phyloP scores from a whole-genome alignment of 2,888 invertebrate species.

The Hirtodrosophila cameraria region DNA sequence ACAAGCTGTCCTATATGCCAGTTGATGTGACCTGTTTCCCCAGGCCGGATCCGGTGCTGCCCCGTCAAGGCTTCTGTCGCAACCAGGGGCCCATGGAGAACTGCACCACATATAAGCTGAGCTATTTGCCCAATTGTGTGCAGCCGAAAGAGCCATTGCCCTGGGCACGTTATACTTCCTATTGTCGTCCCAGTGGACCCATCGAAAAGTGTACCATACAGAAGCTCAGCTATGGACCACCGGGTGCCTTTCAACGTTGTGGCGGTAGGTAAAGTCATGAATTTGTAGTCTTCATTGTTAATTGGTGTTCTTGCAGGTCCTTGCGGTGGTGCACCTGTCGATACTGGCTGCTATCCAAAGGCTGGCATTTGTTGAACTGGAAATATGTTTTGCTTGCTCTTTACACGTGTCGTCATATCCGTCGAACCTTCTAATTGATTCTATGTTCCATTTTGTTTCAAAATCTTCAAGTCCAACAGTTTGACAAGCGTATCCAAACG shows the following conservation, averaged over 20 bases:
- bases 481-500: not conserved
- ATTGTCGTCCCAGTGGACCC: conserved; percentile 77
- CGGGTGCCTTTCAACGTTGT: conserved; percentile 84
- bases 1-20: conserved; percentile 82
- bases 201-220: conserved; percentile 86
- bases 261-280: conserved; percentile 63
- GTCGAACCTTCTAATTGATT: conserved; percentile 7
- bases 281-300: not conserved
- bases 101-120: conserved; percentile 86
- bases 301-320: conserved; percentile 43
- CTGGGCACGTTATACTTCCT: conserved; percentile 79
- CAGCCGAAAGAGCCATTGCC: conserved; percentile 80
- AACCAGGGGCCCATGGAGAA: conserved; percentile 76
- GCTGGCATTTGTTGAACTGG: conserved; percentile 79
- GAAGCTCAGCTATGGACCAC: conserved; percentile 87
- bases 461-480: conserved; percentile 58
- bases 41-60: conserved; percentile 67
- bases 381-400: conserved; percentile 53
- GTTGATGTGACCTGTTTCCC: conserved; percentile 76
- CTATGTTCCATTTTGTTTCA: conserved; percentile 38
- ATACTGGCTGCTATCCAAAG: conserved; percentile 71
- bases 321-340: conserved; percentile 39
- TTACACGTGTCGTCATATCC: not conserved
- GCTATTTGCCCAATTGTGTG: conserved; percentile 85
- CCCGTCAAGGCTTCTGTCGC: conserved; percentile 79